phyloP scores from a whole-genome alignment of 2,113 vertebrate genomes.

The Labrus mixtus region DNA sequence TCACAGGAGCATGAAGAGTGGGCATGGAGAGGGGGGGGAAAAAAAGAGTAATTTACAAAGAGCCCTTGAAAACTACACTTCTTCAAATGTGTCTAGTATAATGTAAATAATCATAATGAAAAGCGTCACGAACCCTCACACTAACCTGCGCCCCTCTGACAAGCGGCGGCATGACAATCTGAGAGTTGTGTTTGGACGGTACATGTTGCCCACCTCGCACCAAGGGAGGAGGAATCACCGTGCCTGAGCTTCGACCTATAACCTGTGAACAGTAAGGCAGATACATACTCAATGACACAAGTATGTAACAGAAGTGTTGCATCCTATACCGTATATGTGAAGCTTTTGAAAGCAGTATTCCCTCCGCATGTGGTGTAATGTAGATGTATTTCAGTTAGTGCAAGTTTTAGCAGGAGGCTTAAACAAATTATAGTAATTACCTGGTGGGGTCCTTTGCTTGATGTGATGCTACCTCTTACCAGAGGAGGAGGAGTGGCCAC shows the following conservation, averaged over 20 bases:
- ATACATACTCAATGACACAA: background rate
- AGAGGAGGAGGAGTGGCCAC: constrained; percentile 92
- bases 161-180: constrained; percentile 95
- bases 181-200: constrained; percentile 89
- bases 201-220: constrained; percentile 93
- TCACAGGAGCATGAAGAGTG: background rate
- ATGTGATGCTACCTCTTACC: constrained; percentile 90
- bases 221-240: constrained; percentile 94
- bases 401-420: background rate
- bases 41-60: background rate
- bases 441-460: constrained; percentile 91
- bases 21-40: too few relatives aligned
- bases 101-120: background rate
- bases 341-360: background rate
- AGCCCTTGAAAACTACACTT: background rate
- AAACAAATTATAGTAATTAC: constrained; percentile 66
- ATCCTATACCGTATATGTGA: background rate
- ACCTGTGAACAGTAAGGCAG: constrained; percentile 60
- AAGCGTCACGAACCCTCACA: background rate
- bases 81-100: background rate
- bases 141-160: constrained; percentile 95
- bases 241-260: constrained; percentile 87
- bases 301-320: background rate
- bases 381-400: background rate
- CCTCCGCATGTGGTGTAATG: background rate